phyloP scores from a whole-genome alignment of 2,888 invertebrate genomes.

The Gonocerus acuteangulatus region DNA sequence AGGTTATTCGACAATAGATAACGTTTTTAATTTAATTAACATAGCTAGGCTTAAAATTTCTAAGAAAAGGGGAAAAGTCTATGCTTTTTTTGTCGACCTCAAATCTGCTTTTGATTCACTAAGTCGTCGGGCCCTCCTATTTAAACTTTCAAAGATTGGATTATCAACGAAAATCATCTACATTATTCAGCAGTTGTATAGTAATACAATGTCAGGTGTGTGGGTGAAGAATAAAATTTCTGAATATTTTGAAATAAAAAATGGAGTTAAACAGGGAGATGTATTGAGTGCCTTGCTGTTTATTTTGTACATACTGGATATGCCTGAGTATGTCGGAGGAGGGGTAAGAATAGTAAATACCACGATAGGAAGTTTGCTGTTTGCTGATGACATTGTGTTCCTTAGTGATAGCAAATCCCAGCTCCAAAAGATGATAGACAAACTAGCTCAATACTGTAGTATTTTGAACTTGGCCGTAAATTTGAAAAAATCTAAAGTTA shows the following conservation, averaged over 20 bases:
- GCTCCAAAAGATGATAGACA: neutral
- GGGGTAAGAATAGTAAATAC: neutral
- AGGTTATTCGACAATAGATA: neutral
- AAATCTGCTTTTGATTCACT: constrained; percentile 3
- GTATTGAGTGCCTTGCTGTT: neutral
- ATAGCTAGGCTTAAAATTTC: neutral
- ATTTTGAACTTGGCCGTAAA: neutral
- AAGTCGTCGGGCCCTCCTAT: neutral
- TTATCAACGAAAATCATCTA: neutral
- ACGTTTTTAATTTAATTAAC: neutral
- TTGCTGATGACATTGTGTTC: neutral
- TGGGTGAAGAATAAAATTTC: neutral
- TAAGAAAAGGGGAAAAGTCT: neutral
- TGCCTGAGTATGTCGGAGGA: neutral
- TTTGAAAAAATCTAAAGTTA: neutral
- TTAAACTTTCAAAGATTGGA: neutral
- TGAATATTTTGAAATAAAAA: neutral
- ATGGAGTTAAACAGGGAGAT: neutral
- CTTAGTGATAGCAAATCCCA: neutral
- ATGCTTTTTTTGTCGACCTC: constrained; percentile 6
- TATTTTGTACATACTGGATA: neutral
- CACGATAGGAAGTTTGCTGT: neutral
- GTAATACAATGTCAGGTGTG: neutral
- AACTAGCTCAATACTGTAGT: neutral
- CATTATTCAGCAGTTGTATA: neutral